These are phyloP conservation scores for Agrilus mali DNA, from an alignment of 2,888 invertebrate species.

Conservation along the genomic window DNA sequence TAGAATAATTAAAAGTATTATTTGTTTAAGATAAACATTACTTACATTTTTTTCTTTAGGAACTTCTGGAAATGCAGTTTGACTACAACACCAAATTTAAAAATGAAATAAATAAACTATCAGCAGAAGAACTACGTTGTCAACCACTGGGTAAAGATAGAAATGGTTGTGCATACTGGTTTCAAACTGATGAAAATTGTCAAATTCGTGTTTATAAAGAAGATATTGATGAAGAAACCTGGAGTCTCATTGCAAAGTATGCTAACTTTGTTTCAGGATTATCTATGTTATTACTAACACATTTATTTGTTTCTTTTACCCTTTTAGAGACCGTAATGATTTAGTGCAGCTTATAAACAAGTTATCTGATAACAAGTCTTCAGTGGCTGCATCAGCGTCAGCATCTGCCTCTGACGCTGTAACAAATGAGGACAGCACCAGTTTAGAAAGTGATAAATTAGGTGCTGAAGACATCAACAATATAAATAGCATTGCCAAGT, in stretches of 20 bases:
- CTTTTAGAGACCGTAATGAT: conserved; percentile 48
- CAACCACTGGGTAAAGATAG: conserved; percentile 87
- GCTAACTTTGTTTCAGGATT: conserved; percentile 12
- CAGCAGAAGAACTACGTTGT: conserved; percentile 68
- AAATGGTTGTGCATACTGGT: conserved; percentile 87
- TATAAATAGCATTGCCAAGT: conserved; percentile 12
- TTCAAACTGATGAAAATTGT: conserved; percentile 76
- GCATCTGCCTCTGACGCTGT: conserved; percentile 40
- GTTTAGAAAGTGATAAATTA: conserved; percentile 42
- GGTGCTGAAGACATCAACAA: conserved; percentile 12
- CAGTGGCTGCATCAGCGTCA: conserved; percentile 14
- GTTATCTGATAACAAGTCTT: conserved; percentile 58
- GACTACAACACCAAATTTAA: conserved; percentile 90
- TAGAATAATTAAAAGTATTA: too few relatives aligned
- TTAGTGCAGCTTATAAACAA: conserved; percentile 66
- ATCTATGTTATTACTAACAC: background rate
- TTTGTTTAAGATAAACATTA: too few relatives aligned
- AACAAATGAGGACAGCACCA: conserved; percentile 53
- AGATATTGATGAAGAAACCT: conserved; percentile 91
- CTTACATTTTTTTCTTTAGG: conserved; percentile 40
- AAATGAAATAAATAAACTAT: conserved; percentile 65
- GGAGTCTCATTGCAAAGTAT: conserved; percentile 84
- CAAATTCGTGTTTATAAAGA: conserved; percentile 89
- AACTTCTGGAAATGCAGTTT: conserved; percentile 87
- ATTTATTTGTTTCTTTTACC: conserved; percentile 4